Percentiles rank a stretch among this genome's conserved stretches.
Evolutionary conservation across 2,113 vertebrate genomes (phyloP).

Genomic region (Cyanoliseus patagonus): DNA sequence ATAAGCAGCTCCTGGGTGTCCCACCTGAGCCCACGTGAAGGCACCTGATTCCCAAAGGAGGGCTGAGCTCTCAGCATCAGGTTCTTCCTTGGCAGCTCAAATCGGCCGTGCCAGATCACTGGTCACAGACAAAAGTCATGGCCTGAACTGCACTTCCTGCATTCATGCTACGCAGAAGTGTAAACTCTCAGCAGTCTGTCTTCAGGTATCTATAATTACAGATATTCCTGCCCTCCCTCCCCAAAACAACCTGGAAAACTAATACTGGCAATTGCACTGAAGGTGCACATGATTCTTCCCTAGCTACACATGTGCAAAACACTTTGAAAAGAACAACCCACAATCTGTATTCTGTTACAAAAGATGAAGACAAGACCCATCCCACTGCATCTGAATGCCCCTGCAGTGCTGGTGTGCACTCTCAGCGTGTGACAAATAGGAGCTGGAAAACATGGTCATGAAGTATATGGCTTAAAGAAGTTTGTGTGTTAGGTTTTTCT

Average conservation of each 20-base stretch:
- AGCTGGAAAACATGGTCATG: slow-evolving; percentile 17
- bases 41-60: background rate
- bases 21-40: background rate
- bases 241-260: background rate
- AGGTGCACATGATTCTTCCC: background rate
- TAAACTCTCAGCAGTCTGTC: background rate
- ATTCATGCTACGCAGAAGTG: background rate
- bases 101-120: background rate
- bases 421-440: slow-evolving; percentile 30
- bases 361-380: background rate
- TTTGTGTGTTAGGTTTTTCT: background rate
- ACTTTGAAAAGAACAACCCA: background rate
- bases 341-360: background rate
- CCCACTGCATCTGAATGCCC: background rate
- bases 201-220: background rate
- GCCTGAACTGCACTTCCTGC: background rate
- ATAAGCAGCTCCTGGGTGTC: background rate
- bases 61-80: background rate
- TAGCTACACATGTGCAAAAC: slow-evolving; percentile 61
- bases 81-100: background rate
- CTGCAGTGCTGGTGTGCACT: background rate
- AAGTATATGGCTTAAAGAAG: slow-evolving; percentile 66
- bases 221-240: background rate
- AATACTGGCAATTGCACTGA: background rate
- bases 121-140: accelerated